Conservation (phyloP, 2,797 vertebrate species). For the Sebastes diaconus region DNA sequence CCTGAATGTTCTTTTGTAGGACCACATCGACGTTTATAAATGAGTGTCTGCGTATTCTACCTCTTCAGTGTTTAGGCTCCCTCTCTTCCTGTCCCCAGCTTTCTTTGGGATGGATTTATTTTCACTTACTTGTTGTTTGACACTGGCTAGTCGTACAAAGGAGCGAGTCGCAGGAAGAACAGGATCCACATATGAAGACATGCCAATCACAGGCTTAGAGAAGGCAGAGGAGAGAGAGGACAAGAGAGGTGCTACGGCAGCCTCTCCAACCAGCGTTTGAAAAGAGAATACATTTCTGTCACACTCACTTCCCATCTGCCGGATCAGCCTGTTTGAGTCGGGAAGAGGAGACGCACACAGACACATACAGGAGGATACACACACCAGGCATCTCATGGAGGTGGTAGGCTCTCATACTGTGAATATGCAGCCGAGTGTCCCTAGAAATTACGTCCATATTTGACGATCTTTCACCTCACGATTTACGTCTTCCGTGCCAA, state of each 20-base stretch:
- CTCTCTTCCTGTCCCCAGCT: conserved; percentile 6
- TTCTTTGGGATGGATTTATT: conserved; percentile 48
- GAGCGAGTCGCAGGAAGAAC: conserved; percentile 64
- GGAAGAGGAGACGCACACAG: conserved; percentile 18
- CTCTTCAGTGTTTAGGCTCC: not conserved
- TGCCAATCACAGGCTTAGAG: conserved; percentile 75
- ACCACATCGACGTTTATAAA: not conserved
- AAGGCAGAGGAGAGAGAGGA: conserved; percentile 47
- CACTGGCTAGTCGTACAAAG: conserved; percentile 69
- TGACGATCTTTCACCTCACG: not conserved
- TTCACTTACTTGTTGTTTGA: conserved; percentile 73
- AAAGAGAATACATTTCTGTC: conserved; percentile 78
- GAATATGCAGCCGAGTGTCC: not conserved
- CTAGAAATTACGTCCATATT: not conserved
- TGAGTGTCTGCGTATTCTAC: conserved; percentile 6
- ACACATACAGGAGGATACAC: conserved; percentile 3
- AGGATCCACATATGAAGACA: conserved; percentile 79
- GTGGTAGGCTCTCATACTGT: not conserved
- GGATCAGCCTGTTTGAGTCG: conserved; percentile 36
- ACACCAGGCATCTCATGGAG: not conserved
- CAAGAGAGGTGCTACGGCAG: conserved; percentile 37
- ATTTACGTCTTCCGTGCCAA: not conserved
- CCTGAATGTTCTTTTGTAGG: conserved; percentile 2
- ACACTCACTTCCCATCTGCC: conserved; percentile 67
- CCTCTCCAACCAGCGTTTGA: conserved; percentile 69